A percentile compares a stretch with the other conserved stretches of the same genome.
Evolutionary conservation across 2,888 invertebrate genomes (phyloP).

Genomic region (Ametastegia equiseti): DNA sequence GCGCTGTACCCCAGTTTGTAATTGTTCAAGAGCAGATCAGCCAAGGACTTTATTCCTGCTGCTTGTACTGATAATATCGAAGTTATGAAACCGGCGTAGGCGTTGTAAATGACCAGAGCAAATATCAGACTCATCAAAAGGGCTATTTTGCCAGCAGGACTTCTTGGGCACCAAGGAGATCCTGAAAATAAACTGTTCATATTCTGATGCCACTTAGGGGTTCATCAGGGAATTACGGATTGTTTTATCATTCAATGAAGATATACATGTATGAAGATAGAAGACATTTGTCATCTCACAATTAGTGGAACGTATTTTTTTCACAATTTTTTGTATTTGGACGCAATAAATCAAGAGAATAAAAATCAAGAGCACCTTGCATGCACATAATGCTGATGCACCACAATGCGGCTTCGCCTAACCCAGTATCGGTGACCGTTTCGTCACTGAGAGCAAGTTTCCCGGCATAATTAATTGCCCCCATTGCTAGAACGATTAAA

Average conservation of each 20-base stretch:
- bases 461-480: slow-evolving; percentile 76
- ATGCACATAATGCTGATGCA: slow-evolving; percentile 82
- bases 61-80: slow-evolving; percentile 82
- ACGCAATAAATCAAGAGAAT: no score
- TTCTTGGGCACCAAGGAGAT: slow-evolving; percentile 79
- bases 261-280: background rate
- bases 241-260: no score
- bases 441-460: slow-evolving; percentile 68
- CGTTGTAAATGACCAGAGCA: slow-evolving; percentile 81
- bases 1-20: slow-evolving; percentile 82
- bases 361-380: slow-evolving; percentile 80
- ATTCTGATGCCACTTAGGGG: no score
- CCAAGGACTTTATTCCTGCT: slow-evolving; percentile 78
- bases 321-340: no score
- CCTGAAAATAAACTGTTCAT: slow-evolving; percentile 76
- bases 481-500: slow-evolving; percentile 77
- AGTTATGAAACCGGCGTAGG: slow-evolving; percentile 83
- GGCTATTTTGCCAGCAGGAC: slow-evolving; percentile 79
- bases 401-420: slow-evolving; percentile 80
- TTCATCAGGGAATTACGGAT: no score
- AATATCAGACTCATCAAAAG: slow-evolving; percentile 80
- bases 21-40: slow-evolving; percentile 79
- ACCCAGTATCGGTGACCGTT: slow-evolving; percentile 66
- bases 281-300: no score
- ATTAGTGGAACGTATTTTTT: no score